Conservation (phyloP, 2,113 vertebrate species). For the Archilochus colubris region DNA sequence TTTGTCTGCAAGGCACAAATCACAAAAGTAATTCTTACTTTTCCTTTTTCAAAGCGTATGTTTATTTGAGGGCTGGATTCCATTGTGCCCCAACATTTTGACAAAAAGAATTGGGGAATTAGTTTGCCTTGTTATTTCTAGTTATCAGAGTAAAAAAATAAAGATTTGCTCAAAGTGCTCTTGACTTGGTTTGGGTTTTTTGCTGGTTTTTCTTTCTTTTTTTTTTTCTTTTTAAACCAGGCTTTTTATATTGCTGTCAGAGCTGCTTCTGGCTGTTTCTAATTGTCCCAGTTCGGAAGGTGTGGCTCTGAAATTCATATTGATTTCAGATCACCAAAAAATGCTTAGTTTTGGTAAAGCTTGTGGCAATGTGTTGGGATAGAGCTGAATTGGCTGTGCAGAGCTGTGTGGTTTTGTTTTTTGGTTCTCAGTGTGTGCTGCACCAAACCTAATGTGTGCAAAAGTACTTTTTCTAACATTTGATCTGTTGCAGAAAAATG, state of each 20-base stretch:
- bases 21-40: not conserved
- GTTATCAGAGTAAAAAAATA: slow-evolving; percentile 6
- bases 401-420: not conserved
- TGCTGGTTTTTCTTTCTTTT: not conserved
- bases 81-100: not conserved
- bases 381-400: not conserved
- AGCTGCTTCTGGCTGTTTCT: not conserved
- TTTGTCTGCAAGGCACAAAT: slow-evolving; percentile 45
- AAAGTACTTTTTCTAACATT: not conserved
- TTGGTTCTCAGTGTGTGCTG: not conserved
- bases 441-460: not conserved
- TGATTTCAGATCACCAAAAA: not conserved
- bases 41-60: not conserved
- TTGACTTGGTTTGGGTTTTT: not conserved
- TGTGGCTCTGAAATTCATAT: not conserved
- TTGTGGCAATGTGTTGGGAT: not conserved
- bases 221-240: rapidly evolving
- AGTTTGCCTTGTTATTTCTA: not conserved
- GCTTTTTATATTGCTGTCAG: not conserved
- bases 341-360: not conserved
- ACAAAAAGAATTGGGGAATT: not conserved
- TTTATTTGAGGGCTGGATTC: not conserved
- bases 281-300: not conserved
- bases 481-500: not conserved
- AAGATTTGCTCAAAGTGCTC: slow-evolving; percentile 1